Evolutionary conservation across 2,113 vertebrate species (phyloP), one percentile per base, ranked within the genome.

Genomic region (Maccullochella peelii): DNA sequence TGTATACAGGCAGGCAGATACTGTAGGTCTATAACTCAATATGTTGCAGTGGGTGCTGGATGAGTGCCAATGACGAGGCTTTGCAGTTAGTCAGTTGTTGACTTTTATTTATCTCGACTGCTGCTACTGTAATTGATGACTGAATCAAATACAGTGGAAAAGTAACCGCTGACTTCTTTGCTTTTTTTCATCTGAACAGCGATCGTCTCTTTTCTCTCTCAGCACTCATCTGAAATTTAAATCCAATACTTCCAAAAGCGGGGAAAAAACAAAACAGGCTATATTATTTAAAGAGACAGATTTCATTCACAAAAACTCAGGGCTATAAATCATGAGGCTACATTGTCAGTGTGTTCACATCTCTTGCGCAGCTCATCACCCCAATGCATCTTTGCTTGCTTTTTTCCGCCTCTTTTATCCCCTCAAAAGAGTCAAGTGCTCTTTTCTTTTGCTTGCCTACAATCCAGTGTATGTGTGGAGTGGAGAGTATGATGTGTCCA

Each of bases 91-190:
- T 83, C 83, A 82, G 84, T 86, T 90, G 81, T 91, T 91, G 92
- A 86, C 90, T 88, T 86, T 86, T 89, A 89, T 90, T 91, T 85
- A 90, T 87, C 77, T 33, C 7, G 73, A 88, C 82, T 68, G 89
- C 85, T 70, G 81, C 86, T 38, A 68, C 74, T 75, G 83, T 83
- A 91, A 89, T 82, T 89, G 85, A 91, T 80, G 90, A 89, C 75
- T 87, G 82, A 84, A 92, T 89, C 86, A 88, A 88, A 88, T 85
- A 23, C 63, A 20, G 84, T 70, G 78, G 73, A 87, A 82, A 83
- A 74, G 74, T 58, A 86, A 82, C 52, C 63, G 54, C 84, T 88
- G 88, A 90, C 83, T 87, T 70, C 67, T 81, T 65, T 80, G 72
- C 81, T 84, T 74, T 88, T 88, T 71, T 68, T 68, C 57, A 68